phyloP scores from a whole-genome alignment of 2,888 invertebrate species.

The Drosophila meridionalis region DNA sequence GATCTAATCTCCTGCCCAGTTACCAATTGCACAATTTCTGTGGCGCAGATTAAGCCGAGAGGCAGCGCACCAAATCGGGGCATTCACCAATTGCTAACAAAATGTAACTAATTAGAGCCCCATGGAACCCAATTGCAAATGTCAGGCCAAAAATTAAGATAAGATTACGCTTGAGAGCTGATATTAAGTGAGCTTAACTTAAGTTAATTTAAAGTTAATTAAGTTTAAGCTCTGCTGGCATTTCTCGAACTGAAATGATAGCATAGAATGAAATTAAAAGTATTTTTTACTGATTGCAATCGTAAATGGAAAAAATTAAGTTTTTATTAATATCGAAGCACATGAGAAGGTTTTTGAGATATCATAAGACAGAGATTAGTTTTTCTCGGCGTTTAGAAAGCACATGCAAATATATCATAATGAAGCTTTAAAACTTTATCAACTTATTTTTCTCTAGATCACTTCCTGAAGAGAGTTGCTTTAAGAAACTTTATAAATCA shows the following conservation, averaged over 20 bases:
- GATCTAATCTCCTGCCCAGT: slow-evolving; percentile 51
- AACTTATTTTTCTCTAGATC: too few species aligned
- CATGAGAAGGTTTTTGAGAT: too few species aligned
- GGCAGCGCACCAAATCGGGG: slow-evolving; percentile 17
- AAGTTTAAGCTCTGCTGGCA: background rate
- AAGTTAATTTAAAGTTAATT: background rate
- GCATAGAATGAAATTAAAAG: background rate
- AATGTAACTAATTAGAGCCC: slow-evolving; percentile 55
- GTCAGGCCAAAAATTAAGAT: slow-evolving; percentile 32
- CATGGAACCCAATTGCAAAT: slow-evolving; percentile 34
- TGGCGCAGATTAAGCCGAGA: slow-evolving; percentile 37
- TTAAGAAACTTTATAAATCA: too few species aligned
- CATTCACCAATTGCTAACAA: slow-evolving; percentile 28
- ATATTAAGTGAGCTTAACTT: slow-evolving; percentile 14
- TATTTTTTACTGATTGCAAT: background rate
- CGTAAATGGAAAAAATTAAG: background rate
- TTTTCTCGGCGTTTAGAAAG: too few species aligned
- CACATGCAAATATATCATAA: too few species aligned
- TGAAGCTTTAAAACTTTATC: too few species aligned
- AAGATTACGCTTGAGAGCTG: slow-evolving; percentile 7
- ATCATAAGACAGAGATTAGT: too few species aligned
- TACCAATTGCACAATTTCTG: slow-evolving; percentile 41
- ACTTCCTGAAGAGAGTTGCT: too few species aligned
- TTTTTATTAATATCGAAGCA: background rate
- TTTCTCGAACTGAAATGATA: background rate